Conservation (phyloP, 92 coral and sea anemone species). For the Palythoa caribaeorum region DNA sequence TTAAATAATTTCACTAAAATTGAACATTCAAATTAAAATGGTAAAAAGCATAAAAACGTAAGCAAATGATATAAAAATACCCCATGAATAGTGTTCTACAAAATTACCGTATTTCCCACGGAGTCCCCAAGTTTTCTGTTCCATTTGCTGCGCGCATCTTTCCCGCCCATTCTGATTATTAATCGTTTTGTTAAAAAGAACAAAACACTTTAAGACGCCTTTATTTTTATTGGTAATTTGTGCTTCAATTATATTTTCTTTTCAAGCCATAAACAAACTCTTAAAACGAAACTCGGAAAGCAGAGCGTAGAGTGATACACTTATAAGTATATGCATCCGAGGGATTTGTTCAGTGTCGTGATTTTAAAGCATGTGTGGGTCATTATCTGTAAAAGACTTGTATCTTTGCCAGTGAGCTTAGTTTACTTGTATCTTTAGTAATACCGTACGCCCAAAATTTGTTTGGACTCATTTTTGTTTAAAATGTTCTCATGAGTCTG, state of each 20-base stretch:
- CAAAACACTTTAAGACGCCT: not conserved
- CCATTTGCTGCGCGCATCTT: no score
- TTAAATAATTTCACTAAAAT: no score
- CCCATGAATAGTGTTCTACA: no score
- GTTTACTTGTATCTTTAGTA: not conserved
- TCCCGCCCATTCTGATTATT: not conserved
- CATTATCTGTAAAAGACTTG: not conserved
- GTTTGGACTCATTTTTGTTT: not conserved
- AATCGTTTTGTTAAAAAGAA: not conserved
- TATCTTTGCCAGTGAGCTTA: not conserved
- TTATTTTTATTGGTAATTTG: not conserved
- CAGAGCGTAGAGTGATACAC: not conserved
- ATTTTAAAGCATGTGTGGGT: not conserved
- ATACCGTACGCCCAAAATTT: not conserved
- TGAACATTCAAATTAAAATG: no score
- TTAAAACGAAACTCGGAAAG: not conserved
- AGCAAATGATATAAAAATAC: no score
- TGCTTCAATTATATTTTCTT: not conserved
- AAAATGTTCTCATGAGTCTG: not conserved
- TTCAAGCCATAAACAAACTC: not conserved
- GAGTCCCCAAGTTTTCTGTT: no score
- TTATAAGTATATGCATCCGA: not conserved
- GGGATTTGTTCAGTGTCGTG: not conserved
- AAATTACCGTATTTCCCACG: no score
- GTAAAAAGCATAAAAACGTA: no score